Evolutionary conservation across 2,113 vertebrate genomes (phyloP).

Genomic region (Macrotis lagotis): DNA sequence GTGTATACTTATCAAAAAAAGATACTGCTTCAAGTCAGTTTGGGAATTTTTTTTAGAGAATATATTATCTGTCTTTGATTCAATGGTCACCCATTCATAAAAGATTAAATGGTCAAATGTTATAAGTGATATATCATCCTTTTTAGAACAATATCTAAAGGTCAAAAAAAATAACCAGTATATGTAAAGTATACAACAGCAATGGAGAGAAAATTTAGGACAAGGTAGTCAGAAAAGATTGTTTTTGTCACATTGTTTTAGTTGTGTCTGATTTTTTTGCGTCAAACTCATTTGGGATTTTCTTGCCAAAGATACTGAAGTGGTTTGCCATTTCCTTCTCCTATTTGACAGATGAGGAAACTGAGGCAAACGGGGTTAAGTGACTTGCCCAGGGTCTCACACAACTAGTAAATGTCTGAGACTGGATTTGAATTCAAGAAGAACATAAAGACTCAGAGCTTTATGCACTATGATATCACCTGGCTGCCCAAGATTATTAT

Average conservation of each 20-base stretch:
- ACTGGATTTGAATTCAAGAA: neutral
- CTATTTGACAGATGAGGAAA: neutral
- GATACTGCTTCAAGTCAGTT: conserved; percentile 70
- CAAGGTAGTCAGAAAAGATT: neutral
- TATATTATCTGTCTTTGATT: conserved; percentile 77
- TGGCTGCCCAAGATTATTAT: too few relatives aligned
- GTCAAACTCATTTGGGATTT: neutral
- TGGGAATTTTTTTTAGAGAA: conserved; percentile 75
- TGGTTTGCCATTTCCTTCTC: neutral
- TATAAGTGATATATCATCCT: conserved; percentile 31
- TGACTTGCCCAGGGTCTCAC: neutral
- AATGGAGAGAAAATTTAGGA: neutral
- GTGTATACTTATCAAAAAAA: conserved; percentile 59
- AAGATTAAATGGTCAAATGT: conserved; percentile 36
- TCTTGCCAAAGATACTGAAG: neutral
- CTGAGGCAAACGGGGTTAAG: neutral
- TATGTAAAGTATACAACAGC: neutral
- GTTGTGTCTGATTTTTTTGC: neutral
- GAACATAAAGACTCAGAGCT: too few relatives aligned
- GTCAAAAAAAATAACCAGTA: neutral
- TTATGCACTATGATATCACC: too few relatives aligned
- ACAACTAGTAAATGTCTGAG: neutral
- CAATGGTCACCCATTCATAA: conserved; percentile 71
- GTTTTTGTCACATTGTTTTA: neutral
- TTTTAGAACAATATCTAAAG: neutral